Base-by-base conservation (phyloP, 2,797 vertebrate genomes). In the Sebastes trivittatus region DNA sequence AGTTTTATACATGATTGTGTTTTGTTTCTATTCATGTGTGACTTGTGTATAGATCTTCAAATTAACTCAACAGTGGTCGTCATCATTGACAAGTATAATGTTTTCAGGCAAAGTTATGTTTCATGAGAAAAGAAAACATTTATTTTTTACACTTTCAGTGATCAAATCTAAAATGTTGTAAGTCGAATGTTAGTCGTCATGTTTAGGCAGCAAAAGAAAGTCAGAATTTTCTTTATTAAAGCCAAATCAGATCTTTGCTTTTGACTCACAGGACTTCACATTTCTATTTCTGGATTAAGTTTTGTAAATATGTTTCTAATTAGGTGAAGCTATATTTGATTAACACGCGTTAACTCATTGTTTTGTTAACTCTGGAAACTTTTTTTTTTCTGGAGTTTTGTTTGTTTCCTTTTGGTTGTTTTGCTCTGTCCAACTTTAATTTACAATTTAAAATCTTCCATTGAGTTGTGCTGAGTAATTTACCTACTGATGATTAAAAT, bases 251-350 rank as follows among this genome's bases (percentile, higher is more conserved):
- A 52, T 30, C 29, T 68, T 72, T 76, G 25, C 69, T 72, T 62
- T n/a, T 20, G 42, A 56, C 56, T 56, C 20, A 1, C 32, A 18
- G 52, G 20, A 65, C 9, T 20, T 65, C 7, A 10, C 22, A 1
- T 64, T 66, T 75, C 27, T n/a, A n/a, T 75, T 77, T 81, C 56
- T 32, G 20, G 56, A 46, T 80, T 20, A 25, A 81, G 27, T n/a
- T 72, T 11, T 88, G 82, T 85, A 82, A 36, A 78, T 88, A 49
- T 59, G 29, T 82, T 85, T 86, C 59, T 74, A 30, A 82, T 64
- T 27, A 74, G n/a, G 16, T 77, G 70, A 78, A 81, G 27, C 22
- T 77, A 54, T 78, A 83, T 84, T 81, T 83, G n/a, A 78, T 82
- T 55, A 20, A 54, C 49, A 52, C 49, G 22, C 1, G 46, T 54